Evolutionary conservation across 2,888 invertebrate species (phyloP), one percentile per base, ranked within the genome.

Genomic region (Nephrotoma flavescens): DNA sequence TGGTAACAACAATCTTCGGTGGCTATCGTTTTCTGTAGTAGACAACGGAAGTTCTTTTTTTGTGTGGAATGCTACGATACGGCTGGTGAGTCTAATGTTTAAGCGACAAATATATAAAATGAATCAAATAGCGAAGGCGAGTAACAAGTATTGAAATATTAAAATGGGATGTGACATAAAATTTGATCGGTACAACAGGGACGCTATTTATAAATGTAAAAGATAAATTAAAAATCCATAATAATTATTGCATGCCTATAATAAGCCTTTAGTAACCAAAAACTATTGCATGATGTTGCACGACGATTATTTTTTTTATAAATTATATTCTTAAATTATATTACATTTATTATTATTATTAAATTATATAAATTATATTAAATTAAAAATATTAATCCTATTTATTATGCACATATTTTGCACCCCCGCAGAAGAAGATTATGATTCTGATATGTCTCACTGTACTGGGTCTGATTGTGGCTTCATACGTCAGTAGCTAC

Each of bases 391-490:
- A 84, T 84, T 84, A 84, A 84, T 84, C 84, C 84, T 42, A 15
- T 84, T 84, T 84, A 42, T 71, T 42, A 84, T 42, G 42, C 84
- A 84, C 84, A 84, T 42, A 84, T 42, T 42, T 47, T 86, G 41
- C 71, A 85, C 88, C 87, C 87, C 88, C 94, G 94, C 95, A 96
- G 96, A 96, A 96, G 96, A 95, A 96, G 95, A 96, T 96, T 93
- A 95, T 96, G 95, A 96, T 97, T 94, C 94, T 96, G 93, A 95
- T 96, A 94, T 97, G 97, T 94, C 94, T 97, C 93, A 94, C 96
- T 92, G 94, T 97, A 92, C 94, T 96, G 93, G 95, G 95, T 92
- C 93, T 96, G 93, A 95, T 96, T 91, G 93, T 96, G 92, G 95
- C 95, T 90, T 93, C 95, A 92, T 94, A 94, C 92, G 93, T 95